Base-by-base conservation (phyloP, 2,113 vertebrate genomes). In the Aspiorhynchus laticeps region DNA sequence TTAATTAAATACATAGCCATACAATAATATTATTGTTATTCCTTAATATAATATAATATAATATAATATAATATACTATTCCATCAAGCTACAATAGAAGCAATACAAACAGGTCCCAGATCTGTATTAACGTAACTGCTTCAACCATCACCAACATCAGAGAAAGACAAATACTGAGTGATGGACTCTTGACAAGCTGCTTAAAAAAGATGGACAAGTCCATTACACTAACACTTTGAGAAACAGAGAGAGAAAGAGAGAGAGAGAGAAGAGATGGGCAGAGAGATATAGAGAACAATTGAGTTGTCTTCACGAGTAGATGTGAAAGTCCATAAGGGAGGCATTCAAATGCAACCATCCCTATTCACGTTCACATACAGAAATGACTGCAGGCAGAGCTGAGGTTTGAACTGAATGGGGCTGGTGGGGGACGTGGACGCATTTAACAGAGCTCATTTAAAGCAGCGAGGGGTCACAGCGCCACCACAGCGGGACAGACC, bases 311-410 rank as follows among this genome's bases (percentile, higher is more conserved):
- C 71, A 24, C n/a, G 2, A 43, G 41, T 26, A 77, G 56, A 5
- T 85, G 56, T 36, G 46, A 77, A 82, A 56, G 9, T 7, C 31
- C 65, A 83, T 3, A 53, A 89, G 87, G 91, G 82, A 78, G 75
- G 74, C 33, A 80, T 88, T 89, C 88, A 65, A 90, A 86, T 19
- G 21, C 87, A 84, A 53, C 71, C 56, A 71, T 88, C 83, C 84
- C 87, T 78, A 83, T 80, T 86, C 86, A 69, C 74, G 73, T 51
- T 80, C 33, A 87, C n/a, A 80, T 87, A 83, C 43, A 56, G 88
- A 89, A 88, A 90, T 92, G 81, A 90, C 90, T 89, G 85, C 88
- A 87, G 85, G 88, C 77, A 85, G 77, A 88, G 80, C 80, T 74
- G 53, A 91, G 89, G 33, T 21, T 26, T 46, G 79, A 92, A 91